Base-by-base conservation (phyloP, 2,113 vertebrate species). In the Leiothrix lutea region DNA sequence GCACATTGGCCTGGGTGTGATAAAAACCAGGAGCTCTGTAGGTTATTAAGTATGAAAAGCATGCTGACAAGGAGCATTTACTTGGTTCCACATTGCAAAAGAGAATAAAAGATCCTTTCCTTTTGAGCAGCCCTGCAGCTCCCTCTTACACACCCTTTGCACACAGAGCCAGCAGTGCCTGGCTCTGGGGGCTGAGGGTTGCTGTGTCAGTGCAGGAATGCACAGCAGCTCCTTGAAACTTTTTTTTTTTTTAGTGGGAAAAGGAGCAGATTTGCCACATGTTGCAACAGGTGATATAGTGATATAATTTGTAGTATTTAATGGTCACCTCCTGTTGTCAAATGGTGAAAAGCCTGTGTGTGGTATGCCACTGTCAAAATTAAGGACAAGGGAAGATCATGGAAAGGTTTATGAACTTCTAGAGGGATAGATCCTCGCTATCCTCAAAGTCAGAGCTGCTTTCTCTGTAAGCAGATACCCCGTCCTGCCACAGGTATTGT, bases 111-210 rank as follows among this genome's bases (percentile, higher is more conserved):
- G 23, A 51, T 33, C 5, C 6, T 35, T 82, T 44, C 9, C 31
- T 73, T 42, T 58, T 11, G 50, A 71, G 50, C 4, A 64, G 17
- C 36, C 45, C 61, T 9, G 22, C 20, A 65, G 45, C 22, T 80
- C 57, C 36, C 31, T 80, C 45, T 80, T 29, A 20, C 31, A 26
- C 54, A 65, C 12, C n/a, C 62, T 70, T 53, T 13, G 20, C 61
- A 26, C 0, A 1, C 44, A 56, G 33, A 56, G 57, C 16, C 13
- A 47, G 19, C 19, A 12, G 38, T 31, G 57, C 29, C 61, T 0
- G 0, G 47, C 21, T 50, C 33, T 35, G 70, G 42, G 60, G 45
- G 0, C n/a, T 5, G 12, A 33, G 25, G 38, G 12, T 7, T 60
- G 23, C n/a, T 19, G 42, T 3, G 2, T 5, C 2, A 38, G 11